Percentiles rank a stretch among this genome's conserved stretches.
Conservation (phyloP, 1,140 invertebrate species). For the Ooceraea biroi region DNA sequence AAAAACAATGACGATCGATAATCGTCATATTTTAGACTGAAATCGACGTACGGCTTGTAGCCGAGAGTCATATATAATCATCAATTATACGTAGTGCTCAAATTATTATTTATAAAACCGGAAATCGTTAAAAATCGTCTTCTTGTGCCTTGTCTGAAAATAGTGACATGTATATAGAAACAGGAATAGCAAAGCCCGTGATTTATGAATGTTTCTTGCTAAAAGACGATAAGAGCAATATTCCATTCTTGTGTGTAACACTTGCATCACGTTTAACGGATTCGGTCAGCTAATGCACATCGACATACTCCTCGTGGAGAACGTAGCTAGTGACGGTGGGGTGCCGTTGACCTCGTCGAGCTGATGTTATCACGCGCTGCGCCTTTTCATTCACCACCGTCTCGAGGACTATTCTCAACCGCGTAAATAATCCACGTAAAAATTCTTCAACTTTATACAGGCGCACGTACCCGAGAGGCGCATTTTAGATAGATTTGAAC, state of each 20-base stretch:
- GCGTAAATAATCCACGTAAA: background rate
- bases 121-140: too few relatives aligned
- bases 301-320: slow-evolving; percentile 33
- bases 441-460: too few relatives aligned
- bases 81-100: too few relatives aligned
- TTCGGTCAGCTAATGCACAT: background rate
- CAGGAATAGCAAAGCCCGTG: too few relatives aligned
- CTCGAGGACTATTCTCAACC: background rate
- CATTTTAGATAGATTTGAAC: background rate
- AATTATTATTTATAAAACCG: too few relatives aligned
- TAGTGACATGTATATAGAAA: too few relatives aligned
- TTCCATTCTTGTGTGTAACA: background rate
- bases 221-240: slow-evolving; percentile 4
- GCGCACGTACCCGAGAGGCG: background rate
- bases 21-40: too few relatives aligned
- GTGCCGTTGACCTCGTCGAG: slow-evolving; percentile 40
- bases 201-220: background rate
- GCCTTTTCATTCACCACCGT: slow-evolving; percentile 33
- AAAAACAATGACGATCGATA: too few relatives aligned
- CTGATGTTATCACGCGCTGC: slow-evolving; percentile 32
- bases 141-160: too few relatives aligned
- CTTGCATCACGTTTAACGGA: slow-evolving; percentile 32
- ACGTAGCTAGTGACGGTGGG: slow-evolving; percentile 19
- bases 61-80: too few relatives aligned
- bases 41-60: too few relatives aligned